phyloP scores from a whole-genome alignment of 2,888 invertebrate genomes.

The Rhamnusium bicolor region DNA sequence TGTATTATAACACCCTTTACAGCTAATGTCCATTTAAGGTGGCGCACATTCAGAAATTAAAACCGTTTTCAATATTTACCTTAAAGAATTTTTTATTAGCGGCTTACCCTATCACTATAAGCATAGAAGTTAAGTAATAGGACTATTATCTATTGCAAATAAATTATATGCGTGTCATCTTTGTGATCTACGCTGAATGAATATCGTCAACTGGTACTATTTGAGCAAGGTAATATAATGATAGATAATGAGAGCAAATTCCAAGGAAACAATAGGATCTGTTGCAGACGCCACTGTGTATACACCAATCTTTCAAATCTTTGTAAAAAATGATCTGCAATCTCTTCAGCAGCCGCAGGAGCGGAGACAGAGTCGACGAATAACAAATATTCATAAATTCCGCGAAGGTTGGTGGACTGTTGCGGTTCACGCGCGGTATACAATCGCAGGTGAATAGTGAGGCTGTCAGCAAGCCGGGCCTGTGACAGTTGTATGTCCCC shows the following conservation, averaged over 20 bases:
- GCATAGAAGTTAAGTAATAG: no score
- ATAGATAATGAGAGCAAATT: no score
- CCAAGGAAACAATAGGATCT: background rate
- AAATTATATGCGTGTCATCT: no score
- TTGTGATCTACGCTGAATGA: background rate
- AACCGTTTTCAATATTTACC: no score
- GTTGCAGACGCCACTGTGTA: background rate
- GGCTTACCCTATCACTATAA: no score
- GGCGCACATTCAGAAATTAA: no score
- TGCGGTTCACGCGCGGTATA: slow-evolving; percentile 56
- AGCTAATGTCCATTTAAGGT: no score
- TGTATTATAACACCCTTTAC: no score
- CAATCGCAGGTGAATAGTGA: slow-evolving; percentile 58
- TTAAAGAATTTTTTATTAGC: no score
- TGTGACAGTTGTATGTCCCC: slow-evolving; percentile 61
- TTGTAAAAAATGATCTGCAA: slow-evolving; percentile 19
- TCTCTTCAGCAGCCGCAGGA: slow-evolving; percentile 20
- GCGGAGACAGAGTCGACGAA: slow-evolving; percentile 25
- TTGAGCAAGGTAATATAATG: no score
- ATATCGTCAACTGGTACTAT: background rate
- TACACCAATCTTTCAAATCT: background rate
- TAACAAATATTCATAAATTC: slow-evolving; percentile 61
- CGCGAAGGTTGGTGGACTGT: slow-evolving; percentile 52
- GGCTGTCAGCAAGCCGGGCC: slow-evolving; percentile 57
- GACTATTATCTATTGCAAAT: no score